Evolutionary conservation across 2,797 vertebrate species (phyloP).

Genomic region (Tachyglossus aculeatus): DNA sequence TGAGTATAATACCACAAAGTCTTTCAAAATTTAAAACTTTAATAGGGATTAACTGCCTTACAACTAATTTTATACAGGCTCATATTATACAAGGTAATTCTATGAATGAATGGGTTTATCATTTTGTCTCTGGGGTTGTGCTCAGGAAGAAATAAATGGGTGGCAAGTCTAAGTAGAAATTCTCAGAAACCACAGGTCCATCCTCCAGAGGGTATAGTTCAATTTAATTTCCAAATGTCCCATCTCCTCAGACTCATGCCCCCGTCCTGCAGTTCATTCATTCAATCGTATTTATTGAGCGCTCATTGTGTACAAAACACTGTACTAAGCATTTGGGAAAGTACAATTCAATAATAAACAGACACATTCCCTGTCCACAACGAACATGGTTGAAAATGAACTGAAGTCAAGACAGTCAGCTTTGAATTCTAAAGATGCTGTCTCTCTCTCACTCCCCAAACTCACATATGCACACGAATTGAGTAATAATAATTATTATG

Average conservation of each 20-base stretch:
- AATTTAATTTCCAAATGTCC: background rate
- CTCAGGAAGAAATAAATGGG: background rate
- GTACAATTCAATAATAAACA: too few species aligned
- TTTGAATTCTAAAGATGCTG: too few species aligned
- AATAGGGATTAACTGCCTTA: background rate
- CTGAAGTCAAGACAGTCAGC: too few species aligned
- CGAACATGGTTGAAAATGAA: background rate
- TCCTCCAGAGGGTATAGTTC: background rate
- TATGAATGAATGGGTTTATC: background rate
- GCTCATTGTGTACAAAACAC: too few species aligned
- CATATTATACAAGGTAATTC: background rate
- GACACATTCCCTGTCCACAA: too few species aligned
- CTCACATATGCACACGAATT: too few species aligned
- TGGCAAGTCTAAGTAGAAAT: constrained; percentile 24
- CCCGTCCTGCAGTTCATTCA: background rate
- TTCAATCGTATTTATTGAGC: too few species aligned
- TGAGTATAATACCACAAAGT: background rate
- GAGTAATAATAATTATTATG: too few species aligned
- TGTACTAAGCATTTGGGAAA: too few species aligned
- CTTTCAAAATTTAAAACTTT: background rate
- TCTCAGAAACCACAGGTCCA: background rate
- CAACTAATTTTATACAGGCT: too few species aligned
- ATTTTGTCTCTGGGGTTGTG: constrained; percentile 16
- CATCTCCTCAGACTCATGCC: background rate
- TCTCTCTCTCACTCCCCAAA: too few species aligned